A percentile compares a stretch with the other conserved stretches of the same genome.
These are phyloP conservation scores for Rhingia rostrata DNA, from an alignment of 2,888 invertebrate genomes.

Conservation along the genomic window DNA sequence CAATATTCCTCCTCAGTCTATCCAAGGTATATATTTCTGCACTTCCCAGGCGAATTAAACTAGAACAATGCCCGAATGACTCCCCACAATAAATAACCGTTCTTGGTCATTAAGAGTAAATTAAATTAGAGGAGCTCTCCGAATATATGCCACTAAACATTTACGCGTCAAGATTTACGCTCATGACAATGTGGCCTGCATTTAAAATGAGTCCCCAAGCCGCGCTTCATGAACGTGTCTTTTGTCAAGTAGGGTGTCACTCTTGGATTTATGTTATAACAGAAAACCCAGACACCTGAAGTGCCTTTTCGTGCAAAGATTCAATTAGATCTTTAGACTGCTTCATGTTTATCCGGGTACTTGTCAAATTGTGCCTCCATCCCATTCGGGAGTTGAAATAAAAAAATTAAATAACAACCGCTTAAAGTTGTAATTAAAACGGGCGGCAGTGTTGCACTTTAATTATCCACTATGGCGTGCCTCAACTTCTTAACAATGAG, in stretches of 20 bases:
- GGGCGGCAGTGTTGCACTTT: slow-evolving; percentile 26
- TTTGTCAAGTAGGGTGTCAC: slow-evolving; percentile 26
- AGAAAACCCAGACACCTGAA: slow-evolving; percentile 36
- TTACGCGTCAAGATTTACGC: slow-evolving; percentile 38
- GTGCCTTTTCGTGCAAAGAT: slow-evolving; percentile 7
- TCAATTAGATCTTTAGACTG: background rate
- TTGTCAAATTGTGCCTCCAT: slow-evolving; percentile 29
- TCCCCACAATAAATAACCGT: slow-evolving; percentile 36
- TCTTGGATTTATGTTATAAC: background rate
- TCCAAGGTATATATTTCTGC: no score
- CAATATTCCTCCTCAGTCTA: no score
- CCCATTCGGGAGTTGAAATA: slow-evolving; percentile 16
- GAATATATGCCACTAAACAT: slow-evolving; percentile 26
- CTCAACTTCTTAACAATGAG: slow-evolving; percentile 17
- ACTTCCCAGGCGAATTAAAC: background rate
- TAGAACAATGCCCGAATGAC: slow-evolving; percentile 16
- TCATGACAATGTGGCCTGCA: slow-evolving; percentile 38
- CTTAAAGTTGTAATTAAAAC: slow-evolving; percentile 66
- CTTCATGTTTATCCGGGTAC: slow-evolving; percentile 19
- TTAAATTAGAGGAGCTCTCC: slow-evolving; percentile 38
- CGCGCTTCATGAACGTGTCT: slow-evolving; percentile 17
- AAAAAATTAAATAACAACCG: slow-evolving; percentile 52
- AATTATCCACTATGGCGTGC: slow-evolving; percentile 22
- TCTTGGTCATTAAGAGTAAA: slow-evolving; percentile 51
- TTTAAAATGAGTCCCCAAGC: slow-evolving; percentile 35